phyloP scores from a whole-genome alignment of 2,113 vertebrate genomes.

The Heterotis niloticus region DNA sequence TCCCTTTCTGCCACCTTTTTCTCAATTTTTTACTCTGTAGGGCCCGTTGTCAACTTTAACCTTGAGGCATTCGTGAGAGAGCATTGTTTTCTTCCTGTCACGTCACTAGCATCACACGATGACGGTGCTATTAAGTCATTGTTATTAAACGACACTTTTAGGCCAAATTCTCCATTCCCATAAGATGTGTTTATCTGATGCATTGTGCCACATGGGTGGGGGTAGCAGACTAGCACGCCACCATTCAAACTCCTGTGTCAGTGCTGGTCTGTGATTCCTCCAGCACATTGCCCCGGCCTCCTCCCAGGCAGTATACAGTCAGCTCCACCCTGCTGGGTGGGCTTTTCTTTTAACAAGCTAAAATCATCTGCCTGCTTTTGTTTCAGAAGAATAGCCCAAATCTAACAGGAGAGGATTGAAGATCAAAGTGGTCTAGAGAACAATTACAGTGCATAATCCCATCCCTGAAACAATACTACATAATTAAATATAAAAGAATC shows the following conservation, averaged over 20 bases:
- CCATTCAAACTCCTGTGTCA: not conserved
- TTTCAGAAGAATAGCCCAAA: too few relatives aligned
- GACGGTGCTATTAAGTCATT: not conserved
- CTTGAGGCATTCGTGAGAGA: not conserved
- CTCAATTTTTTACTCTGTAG: not conserved
- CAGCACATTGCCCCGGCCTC: not conserved
- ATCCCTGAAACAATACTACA: too few relatives aligned
- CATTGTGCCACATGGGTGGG: not conserved
- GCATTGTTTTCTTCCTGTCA: slow-evolving; percentile 3
- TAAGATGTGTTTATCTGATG: not conserved
- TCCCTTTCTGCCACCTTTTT: not conserved
- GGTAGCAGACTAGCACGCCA: too few relatives aligned
- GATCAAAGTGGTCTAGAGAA: too few relatives aligned
- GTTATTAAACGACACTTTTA: not conserved
- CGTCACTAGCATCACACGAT: not conserved
- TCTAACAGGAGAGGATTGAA: too few relatives aligned
- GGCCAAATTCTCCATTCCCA: not conserved
- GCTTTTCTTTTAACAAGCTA: too few relatives aligned
- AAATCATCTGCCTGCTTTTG: too few relatives aligned
- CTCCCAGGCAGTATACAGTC: not conserved
- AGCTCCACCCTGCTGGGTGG: not conserved
- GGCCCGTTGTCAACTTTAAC: not conserved
- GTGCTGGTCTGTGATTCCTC: not conserved
- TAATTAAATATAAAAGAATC: too few relatives aligned
- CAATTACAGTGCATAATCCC: too few relatives aligned